These are phyloP conservation scores for Zaprionus vittiger DNA, from an alignment of 1,140 invertebrate species.

Conservation along the genomic window DNA sequence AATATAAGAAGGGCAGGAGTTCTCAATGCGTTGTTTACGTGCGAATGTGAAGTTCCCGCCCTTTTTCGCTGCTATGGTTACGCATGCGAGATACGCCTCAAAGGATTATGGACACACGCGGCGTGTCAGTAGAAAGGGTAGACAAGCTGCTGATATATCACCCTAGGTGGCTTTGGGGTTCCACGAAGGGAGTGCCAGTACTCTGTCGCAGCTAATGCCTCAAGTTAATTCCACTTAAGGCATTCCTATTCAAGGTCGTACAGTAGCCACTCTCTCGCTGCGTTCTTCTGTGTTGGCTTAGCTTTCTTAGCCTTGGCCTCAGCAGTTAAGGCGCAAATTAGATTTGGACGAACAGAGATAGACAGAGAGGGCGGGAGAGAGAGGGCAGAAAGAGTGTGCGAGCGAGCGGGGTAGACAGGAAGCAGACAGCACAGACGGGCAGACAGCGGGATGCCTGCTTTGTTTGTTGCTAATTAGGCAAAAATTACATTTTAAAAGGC, in stretches of 20 bases:
- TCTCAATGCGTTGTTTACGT: conserved; percentile 72
- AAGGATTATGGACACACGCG: conserved; percentile 55
- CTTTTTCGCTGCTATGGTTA: conserved; percentile 38
- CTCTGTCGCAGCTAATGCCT: conserved; percentile 47
- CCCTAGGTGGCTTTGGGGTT: neutral
- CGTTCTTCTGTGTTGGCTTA: conserved; percentile 5
- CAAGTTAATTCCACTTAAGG: conserved; percentile 64
- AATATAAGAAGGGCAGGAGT: neutral
- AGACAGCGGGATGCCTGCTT: conserved; percentile 37
- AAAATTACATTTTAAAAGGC: conserved; percentile 81
- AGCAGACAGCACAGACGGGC: neutral
- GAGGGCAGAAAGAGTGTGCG: neutral
- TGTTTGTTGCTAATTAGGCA: conserved; percentile 82
- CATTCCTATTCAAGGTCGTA: conserved; percentile 54
- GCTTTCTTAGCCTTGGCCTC: conserved; percentile 48
- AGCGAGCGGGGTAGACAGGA: neutral
- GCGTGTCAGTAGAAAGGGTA: conserved; percentile 1
- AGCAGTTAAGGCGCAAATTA: conserved; percentile 74
- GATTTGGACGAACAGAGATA: conserved; percentile 50
- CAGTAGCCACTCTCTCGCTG: neutral
- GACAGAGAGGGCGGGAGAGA: neutral
- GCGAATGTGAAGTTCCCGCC: conserved; percentile 72
- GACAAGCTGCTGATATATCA: conserved; percentile 41
- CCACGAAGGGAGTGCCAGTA: conserved; percentile 30
- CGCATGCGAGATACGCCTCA: conserved; percentile 45